Conservation (phyloP, 1,140 invertebrate species). For the Melanaphis sacchari region DNA sequence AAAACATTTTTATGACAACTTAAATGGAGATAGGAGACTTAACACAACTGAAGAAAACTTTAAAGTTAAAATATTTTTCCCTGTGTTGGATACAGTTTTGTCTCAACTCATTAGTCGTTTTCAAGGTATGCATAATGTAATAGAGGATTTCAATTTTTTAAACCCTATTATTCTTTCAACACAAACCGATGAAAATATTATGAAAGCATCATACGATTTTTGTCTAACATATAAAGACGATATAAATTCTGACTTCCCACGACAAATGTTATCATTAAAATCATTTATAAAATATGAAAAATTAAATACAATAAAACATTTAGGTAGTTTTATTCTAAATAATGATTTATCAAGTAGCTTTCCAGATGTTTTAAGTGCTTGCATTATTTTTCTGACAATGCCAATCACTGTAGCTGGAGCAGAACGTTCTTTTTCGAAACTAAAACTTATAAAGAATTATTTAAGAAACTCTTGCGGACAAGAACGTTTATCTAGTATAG, state of each 20-base stretch:
- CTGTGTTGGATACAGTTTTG: conserved; percentile 1
- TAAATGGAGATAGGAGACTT: background rate
- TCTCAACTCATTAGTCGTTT: background rate
- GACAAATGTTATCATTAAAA: background rate
- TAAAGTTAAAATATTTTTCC: conserved; percentile 18
- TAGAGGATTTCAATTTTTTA: conserved; percentile 1
- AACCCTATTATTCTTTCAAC: background rate
- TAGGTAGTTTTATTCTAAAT: conserved; percentile 1
- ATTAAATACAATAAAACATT: background rate
- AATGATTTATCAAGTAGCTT: conserved; percentile 30
- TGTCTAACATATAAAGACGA: conserved; percentile 19
- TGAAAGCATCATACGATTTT: conserved; percentile 19
- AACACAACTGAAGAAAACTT: conserved; percentile 25
- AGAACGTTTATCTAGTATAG: no score
- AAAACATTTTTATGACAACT: conserved; percentile 24
- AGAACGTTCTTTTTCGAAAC: background rate
- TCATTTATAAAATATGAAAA: background rate
- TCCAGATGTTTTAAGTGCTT: background rate
- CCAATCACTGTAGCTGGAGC: background rate
- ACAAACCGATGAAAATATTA: background rate
- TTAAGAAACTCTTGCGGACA: no score
- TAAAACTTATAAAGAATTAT: background rate
- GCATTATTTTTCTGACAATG: background rate
- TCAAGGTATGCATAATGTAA: conserved; percentile 20
- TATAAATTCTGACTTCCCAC: conserved; percentile 25